Base-by-base conservation (phyloP, 1,140 invertebrate species). In the Eupristina koningsbergeri region DNA sequence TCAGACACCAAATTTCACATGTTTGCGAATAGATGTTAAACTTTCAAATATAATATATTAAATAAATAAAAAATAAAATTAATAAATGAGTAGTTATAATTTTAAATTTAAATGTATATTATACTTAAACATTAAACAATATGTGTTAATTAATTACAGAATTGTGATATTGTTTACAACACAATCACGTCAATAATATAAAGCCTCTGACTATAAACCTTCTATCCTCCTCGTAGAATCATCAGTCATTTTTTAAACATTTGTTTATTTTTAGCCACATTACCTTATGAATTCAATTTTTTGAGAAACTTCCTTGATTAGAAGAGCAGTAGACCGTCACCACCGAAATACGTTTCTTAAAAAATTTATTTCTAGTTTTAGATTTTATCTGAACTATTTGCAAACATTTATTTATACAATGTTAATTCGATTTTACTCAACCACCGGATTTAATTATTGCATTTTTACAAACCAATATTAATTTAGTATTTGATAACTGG, bases 341-440 rank as follows among this genome's bases (percentile, higher is more conserved):
- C 76, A 79, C 67, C 36, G 53, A 79, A 73, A 83, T 78, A 79
- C 50, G 74, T 80, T 84, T 84, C 69, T 84, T 76, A 41, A 84
- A 79, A 74, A 74, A 79, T 13, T 64, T 47, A 29, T 50, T 50
- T 17, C 9, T 53, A 78, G 41, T 64, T 19, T 61, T 78, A 74
- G 29, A 64, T 31, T 45, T 5, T 47, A 50, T 50, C 8, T 80
- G 22, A 26, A 80, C n/a, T 61, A 58, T 78, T 50, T n/a, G 19
- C 22, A 26, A 71, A 53, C 34, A n/a, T 39, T 73, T n/a, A n/a
- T 39, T 73, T 78, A 71, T 78, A 73, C 75, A 83, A 67, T 76
- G 34, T 11, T 39, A 53, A 83, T 83, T 83, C 22, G 41, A 31
- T 58, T 76, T 64, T 77, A 69, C 31, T 50, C 75, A 78, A 83